These are phyloP conservation scores for Lamellibrachia columna DNA, from an alignment of 2,888 invertebrate species.

Conservation along the genomic window DNA sequence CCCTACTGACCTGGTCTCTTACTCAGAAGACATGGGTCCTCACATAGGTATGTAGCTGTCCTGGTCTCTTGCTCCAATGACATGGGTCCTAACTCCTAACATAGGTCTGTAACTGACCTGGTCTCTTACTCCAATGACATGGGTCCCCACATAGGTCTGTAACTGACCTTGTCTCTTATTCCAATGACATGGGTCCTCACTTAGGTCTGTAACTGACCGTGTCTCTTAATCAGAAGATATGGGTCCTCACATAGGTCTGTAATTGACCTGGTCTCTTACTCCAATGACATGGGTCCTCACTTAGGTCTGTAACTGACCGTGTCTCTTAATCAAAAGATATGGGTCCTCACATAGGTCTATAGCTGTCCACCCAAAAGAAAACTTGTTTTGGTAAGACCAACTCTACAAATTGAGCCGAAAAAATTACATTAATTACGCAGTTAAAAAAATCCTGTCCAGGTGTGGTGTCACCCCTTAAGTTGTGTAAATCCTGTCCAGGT, in stretches of 20 bases:
- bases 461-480: no score
- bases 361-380: no score
- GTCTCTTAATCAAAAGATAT: neutral
- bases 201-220: neutral
- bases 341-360: no score
- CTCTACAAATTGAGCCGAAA: no score
- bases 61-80: neutral
- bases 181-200: neutral
- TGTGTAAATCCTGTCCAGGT: no score
- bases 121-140: no score
- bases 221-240: neutral
- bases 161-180: neutral
- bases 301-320: neutral
- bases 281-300: neutral
- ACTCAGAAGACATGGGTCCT: neutral
- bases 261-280: neutral
- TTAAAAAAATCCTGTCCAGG: no score
- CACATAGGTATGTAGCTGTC: neutral
- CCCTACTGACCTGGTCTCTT: neutral
- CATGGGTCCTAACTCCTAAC: neutral
- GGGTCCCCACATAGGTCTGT: no score
- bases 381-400: no score
- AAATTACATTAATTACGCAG: no score
- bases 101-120: no score
- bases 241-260: no score